These are phyloP conservation scores for Amphiprion clarkii DNA, from an alignment of 2,797 vertebrate species.

Conservation along the genomic window DNA sequence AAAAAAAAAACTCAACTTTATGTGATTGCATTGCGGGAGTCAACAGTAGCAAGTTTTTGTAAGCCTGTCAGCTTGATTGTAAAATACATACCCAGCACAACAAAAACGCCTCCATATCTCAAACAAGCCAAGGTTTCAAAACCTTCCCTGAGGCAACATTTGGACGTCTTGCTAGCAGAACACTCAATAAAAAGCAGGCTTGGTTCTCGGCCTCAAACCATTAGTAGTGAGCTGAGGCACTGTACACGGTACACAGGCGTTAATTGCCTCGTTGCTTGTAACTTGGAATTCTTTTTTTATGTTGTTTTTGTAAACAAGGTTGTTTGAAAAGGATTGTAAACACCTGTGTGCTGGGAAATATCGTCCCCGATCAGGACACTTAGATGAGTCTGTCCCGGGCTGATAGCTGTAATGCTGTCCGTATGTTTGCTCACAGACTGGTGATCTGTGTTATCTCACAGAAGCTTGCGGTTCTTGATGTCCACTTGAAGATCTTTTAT, in stretches of 20 bases:
- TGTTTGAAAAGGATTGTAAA: constrained; percentile 72
- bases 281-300: constrained; percentile 48
- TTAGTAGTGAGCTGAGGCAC: constrained; percentile 74
- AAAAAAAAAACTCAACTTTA: constrained; percentile 47
- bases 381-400: constrained; percentile 49
- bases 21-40: constrained; percentile 67
- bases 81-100: constrained; percentile 77
- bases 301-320: constrained; percentile 73
- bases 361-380: constrained; percentile 43
- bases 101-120: constrained; percentile 71
- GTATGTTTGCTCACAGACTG: constrained; percentile 47
- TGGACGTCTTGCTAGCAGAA: constrained; percentile 74
- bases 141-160: constrained; percentile 76
- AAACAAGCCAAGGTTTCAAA: constrained; percentile 68
- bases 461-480: constrained; percentile 50
- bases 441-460: constrained; percentile 66
- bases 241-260: constrained; percentile 71
- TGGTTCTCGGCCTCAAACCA: constrained; percentile 75
- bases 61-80: constrained; percentile 70
- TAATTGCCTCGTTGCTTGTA: constrained; percentile 73
- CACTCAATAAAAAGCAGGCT: constrained; percentile 79
- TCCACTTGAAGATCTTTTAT: constrained; percentile 67
- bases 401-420: constrained; percentile 57
- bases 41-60: constrained; percentile 70
- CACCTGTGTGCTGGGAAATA: constrained; percentile 75